Conservation (phyloP, 1,140 invertebrate species). For the Elysia chlorotica region DNA sequence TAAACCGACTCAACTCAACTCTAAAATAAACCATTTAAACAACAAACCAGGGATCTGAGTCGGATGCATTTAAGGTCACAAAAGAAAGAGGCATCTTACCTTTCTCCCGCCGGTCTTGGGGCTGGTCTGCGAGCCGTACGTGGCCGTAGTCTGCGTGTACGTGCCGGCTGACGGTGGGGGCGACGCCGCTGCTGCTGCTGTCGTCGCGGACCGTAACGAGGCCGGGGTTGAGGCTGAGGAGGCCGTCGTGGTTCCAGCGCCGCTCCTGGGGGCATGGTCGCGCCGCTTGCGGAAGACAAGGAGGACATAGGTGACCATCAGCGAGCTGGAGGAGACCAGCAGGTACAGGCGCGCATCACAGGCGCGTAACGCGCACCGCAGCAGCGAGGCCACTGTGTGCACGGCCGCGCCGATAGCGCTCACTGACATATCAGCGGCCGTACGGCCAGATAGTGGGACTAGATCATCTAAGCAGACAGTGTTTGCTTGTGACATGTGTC, state of each 20-base stretch:
- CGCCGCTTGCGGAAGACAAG: slow-evolving; percentile 45
- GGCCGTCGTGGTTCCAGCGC: slow-evolving; percentile 3
- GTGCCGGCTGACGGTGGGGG: slow-evolving; percentile 42
- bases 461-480: too few relatives aligned
- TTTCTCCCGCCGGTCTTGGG: slow-evolving; percentile 42
- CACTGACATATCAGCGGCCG: too few relatives aligned
- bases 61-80: too few relatives aligned
- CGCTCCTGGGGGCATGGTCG: slow-evolving; percentile 39
- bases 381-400: background rate
- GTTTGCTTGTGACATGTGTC: too few relatives aligned
- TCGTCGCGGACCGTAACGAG: background rate
- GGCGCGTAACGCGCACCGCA: background rate
- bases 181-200: background rate
- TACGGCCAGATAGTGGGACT: too few relatives aligned
- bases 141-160: too few relatives aligned
- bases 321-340: slow-evolving; percentile 26
- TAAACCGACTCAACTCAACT: too few relatives aligned
- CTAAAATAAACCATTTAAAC: too few relatives aligned
- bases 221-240: background rate
- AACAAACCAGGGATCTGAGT: too few relatives aligned
- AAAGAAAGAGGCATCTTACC: slow-evolving; percentile 31
- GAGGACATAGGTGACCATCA: slow-evolving; percentile 28
- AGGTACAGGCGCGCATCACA: slow-evolving; percentile 15
- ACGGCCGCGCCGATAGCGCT: background rate
- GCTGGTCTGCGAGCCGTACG: slow-evolving; percentile 40